Conservation (phyloP, 2,113 vertebrate genomes). For the Dasyornis broadbenti region DNA sequence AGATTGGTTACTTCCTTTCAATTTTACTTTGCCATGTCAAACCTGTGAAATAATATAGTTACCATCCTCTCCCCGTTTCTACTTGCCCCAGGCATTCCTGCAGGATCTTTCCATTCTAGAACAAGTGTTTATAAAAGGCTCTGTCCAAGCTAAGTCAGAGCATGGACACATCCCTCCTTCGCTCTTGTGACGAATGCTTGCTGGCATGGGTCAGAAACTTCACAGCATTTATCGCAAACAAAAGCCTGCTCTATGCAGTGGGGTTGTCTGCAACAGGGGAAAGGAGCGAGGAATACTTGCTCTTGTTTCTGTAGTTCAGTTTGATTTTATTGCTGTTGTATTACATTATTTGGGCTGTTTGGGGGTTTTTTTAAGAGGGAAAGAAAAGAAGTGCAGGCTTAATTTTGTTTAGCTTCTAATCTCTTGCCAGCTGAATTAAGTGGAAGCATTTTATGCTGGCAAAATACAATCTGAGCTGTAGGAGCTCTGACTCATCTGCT, state of each 20-base stretch:
- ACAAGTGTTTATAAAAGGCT: neutral
- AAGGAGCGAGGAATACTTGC: neutral
- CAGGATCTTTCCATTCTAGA: neutral
- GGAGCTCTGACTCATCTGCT: constrained; percentile 6
- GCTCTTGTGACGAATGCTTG: neutral
- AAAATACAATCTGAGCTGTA: neutral
- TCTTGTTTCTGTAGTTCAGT: neutral
- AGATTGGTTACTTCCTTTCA: neutral
- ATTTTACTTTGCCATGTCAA: neutral
- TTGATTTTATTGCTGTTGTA: neutral
- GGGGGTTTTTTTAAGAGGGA: neutral
- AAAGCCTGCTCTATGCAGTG: neutral
- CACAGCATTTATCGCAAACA: neutral
- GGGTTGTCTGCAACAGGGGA: neutral
- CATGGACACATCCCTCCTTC: neutral
- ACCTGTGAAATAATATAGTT: neutral
- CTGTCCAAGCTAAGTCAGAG: neutral
- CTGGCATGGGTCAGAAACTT: neutral
- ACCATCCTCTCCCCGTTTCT: neutral
- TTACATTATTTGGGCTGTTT: neutral
- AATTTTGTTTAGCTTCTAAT: constrained; percentile 41
- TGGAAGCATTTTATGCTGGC: constrained; percentile 5
- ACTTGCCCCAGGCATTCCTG: neutral
- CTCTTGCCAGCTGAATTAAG: constrained; percentile 40
- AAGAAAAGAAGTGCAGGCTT: constrained; percentile 7